Percentiles rank a stretch among this genome's conserved stretches.
These are phyloP conservation scores for Ictalurus furcatus DNA, from an alignment of 2,113 vertebrate species.

Conservation along the genomic window DNA sequence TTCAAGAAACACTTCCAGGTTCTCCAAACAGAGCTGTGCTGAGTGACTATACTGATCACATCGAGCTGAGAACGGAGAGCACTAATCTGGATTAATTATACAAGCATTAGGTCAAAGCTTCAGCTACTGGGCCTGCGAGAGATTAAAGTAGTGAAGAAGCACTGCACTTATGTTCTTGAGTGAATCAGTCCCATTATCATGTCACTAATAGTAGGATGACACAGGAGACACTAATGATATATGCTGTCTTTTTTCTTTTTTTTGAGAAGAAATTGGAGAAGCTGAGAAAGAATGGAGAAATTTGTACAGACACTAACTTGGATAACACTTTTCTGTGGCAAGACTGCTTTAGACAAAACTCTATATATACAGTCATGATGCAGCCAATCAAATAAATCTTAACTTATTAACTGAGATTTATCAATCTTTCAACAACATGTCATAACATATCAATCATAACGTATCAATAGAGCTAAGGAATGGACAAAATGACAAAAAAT, in stretches of 20 bases:
- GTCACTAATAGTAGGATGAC: background rate
- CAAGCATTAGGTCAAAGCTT: background rate
- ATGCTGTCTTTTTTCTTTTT: background rate
- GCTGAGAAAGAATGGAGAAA: background rate
- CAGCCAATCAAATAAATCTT: background rate
- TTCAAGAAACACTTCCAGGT: background rate
- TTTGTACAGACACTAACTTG: background rate
- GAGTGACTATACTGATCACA: background rate
- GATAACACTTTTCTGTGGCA: background rate
- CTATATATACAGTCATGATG: background rate
- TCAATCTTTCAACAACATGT: background rate
- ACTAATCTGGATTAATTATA: constrained; percentile 4
- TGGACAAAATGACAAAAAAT: background rate
- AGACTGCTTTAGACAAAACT: background rate
- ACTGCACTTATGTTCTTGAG: background rate
- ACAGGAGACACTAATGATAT: background rate
- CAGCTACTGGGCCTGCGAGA: background rate
- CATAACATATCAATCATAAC: background rate
- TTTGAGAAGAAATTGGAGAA: background rate
- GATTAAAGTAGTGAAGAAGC: background rate
- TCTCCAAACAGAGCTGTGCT: background rate
- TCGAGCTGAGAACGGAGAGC: background rate
- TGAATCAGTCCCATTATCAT: background rate
- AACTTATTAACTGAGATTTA: background rate
- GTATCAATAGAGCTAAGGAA: background rate